Evolutionary conservation across 2,888 invertebrate species (phyloP).

Genomic region (Limenitis camilla): DNA sequence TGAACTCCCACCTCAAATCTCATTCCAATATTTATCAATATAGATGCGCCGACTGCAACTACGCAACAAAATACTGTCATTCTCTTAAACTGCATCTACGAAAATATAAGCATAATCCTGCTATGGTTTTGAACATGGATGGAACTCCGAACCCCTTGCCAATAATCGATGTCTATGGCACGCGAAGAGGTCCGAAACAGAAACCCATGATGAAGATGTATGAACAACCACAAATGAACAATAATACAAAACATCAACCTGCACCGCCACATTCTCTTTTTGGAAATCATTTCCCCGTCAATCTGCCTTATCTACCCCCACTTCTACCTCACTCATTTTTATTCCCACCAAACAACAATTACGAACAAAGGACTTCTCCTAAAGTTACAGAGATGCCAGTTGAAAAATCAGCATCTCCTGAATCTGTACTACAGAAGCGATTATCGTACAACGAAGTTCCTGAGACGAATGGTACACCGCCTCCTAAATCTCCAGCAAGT

Average conservation of each 20-base stretch:
- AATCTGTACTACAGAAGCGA: constrained; percentile 57
- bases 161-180: constrained; percentile 93
- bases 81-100: constrained; percentile 95
- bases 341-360: constrained; percentile 67
- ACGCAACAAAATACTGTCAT: constrained; percentile 98
- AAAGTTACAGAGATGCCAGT: constrained; percentile 38
- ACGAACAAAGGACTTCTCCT: constrained; percentile 50
- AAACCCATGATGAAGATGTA: constrained; percentile 57
- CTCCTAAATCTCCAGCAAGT: constrained; percentile 46
- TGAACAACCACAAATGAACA: constrained; percentile 47
- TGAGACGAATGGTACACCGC: constrained; percentile 35
- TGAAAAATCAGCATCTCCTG: constrained; percentile 49
- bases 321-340: constrained; percentile 64
- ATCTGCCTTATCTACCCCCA: constrained; percentile 63
- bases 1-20: constrained; percentile 97
- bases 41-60: constrained; percentile 93
- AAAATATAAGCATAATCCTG: constrained; percentile 93
- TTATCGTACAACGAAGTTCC: constrained; percentile 47
- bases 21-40: constrained; percentile 95
- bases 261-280: constrained; percentile 56
- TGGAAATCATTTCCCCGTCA: constrained; percentile 61
- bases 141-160: constrained; percentile 91
- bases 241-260: constrained; percentile 38
- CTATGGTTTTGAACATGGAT: constrained; percentile 90
- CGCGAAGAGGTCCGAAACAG: constrained; percentile 88